A percentile compares a stretch with the other conserved stretches of the same genome.
These are phyloP conservation scores for Drosophila mojavensis DNA, from an alignment of 1,140 invertebrate species.

Conservation along the genomic window DNA sequence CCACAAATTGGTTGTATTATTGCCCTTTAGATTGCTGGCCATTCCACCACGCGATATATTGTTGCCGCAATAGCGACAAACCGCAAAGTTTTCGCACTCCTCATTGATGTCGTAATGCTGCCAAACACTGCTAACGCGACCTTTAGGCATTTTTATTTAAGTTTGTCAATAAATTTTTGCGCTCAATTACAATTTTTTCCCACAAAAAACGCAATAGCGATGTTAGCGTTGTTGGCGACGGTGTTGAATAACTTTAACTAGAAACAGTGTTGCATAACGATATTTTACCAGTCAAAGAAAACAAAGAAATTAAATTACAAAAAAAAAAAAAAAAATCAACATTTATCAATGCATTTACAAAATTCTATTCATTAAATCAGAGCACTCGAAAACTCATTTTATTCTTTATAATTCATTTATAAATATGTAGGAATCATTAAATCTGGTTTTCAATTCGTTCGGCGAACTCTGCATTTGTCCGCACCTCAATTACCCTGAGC, in stretches of 20 bases:
- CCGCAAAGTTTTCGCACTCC: constrained; percentile 71
- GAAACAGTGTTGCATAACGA: constrained; percentile 39
- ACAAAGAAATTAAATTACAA: background rate
- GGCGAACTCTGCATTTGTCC: background rate
- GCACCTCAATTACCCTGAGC: background rate
- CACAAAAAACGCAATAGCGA: constrained; percentile 55
- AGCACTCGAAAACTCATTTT: background rate
- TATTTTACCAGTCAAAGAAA: constrained; percentile 1
- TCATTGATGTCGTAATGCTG: constrained; percentile 74
- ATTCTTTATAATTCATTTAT: background rate
- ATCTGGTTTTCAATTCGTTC: background rate
- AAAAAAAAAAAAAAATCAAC: background rate
- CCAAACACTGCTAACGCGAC: constrained; percentile 70
- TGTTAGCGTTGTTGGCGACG: constrained; percentile 60
- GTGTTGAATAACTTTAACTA: constrained; percentile 44
- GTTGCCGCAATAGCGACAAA: constrained; percentile 72
- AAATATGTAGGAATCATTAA: background rate
- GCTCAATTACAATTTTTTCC: constrained; percentile 46
- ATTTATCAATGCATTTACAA: background rate
- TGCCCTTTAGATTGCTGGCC: constrained; percentile 72
- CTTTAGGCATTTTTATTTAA: constrained; percentile 59
- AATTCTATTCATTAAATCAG: background rate
- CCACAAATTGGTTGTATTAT: constrained; percentile 73
- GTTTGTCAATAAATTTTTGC: constrained; percentile 30
- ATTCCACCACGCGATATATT: constrained; percentile 78